phyloP scores from a whole-genome alignment of 2,113 vertebrate genomes.

The Labeo catla region DNA sequence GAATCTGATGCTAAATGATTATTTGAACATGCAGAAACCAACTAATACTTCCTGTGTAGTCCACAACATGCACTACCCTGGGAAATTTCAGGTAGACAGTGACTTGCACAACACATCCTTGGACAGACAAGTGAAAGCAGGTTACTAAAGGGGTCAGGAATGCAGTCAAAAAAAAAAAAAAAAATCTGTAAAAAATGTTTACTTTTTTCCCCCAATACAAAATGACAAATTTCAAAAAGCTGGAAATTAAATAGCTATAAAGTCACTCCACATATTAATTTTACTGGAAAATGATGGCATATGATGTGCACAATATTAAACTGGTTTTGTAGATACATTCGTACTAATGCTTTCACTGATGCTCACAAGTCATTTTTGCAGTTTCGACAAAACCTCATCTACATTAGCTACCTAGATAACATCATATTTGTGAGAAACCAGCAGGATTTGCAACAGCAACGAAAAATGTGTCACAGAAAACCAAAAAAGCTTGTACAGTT shows the following conservation, averaged over 20 bases:
- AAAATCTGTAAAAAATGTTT: background rate
- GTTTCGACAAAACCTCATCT: background rate
- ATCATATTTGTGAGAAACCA: background rate
- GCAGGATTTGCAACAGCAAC: background rate
- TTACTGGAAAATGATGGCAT: background rate
- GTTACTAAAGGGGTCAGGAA: background rate
- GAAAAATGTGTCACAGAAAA: background rate
- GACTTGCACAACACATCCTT: constrained; percentile 2
- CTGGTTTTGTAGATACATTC: background rate
- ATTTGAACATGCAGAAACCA: background rate
- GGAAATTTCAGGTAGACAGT: background rate
- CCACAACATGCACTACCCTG: background rate
- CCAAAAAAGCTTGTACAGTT: background rate
- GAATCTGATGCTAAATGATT: background rate
- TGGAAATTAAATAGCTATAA: background rate
- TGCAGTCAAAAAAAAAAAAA: background rate
- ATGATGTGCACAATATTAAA: background rate
- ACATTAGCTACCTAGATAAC: background rate
- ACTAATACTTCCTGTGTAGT: background rate
- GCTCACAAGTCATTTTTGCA: background rate
- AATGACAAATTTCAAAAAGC: background rate
- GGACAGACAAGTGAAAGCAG: background rate
- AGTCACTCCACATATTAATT: background rate
- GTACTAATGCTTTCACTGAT: background rate
- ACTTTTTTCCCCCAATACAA: background rate